Percentiles rank a stretch among this genome's conserved stretches.
Conservation (phyloP, 2,113 vertebrate species). For the Corythaeola cristata region DNA sequence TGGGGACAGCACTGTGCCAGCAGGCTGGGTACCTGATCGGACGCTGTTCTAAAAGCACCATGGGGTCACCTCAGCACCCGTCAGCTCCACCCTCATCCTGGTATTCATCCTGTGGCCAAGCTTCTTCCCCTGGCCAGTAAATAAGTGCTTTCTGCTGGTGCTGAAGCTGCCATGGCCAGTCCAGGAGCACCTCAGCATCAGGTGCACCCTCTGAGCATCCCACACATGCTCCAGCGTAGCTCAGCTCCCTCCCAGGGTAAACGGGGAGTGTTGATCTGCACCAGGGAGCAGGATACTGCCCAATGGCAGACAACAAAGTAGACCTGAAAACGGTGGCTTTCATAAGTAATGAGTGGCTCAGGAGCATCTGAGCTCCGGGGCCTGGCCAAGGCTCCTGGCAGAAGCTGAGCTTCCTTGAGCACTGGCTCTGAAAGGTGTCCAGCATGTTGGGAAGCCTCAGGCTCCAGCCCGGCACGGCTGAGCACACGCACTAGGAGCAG, state of each 20-base stretch:
- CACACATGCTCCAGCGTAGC: neutral
- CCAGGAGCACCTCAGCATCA: neutral
- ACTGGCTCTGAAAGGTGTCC: neutral
- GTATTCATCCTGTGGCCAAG: neutral
- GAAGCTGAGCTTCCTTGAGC: neutral
- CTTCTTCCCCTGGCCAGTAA: neutral
- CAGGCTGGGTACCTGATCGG: too few relatives aligned
- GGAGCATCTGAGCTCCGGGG: neutral
- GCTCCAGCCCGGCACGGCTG: neutral
- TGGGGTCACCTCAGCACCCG: neutral
- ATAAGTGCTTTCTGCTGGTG: neutral
- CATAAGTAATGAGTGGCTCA: neutral
- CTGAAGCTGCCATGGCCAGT: neutral
- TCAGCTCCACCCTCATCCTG: accelerated
- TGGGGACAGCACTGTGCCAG: neutral
- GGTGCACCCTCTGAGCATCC: neutral
- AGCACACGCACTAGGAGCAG: accelerated
- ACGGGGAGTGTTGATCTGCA: neutral
- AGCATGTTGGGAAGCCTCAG: neutral
- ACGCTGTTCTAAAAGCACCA: neutral
- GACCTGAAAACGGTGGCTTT: neutral
- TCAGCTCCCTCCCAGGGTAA: neutral
- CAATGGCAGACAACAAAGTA: neutral
- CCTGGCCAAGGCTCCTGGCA: neutral
- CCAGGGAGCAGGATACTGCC: neutral